Conservation (phyloP, 2,113 vertebrate genomes). For the Hypocryptadius cinnamomeus region DNA sequence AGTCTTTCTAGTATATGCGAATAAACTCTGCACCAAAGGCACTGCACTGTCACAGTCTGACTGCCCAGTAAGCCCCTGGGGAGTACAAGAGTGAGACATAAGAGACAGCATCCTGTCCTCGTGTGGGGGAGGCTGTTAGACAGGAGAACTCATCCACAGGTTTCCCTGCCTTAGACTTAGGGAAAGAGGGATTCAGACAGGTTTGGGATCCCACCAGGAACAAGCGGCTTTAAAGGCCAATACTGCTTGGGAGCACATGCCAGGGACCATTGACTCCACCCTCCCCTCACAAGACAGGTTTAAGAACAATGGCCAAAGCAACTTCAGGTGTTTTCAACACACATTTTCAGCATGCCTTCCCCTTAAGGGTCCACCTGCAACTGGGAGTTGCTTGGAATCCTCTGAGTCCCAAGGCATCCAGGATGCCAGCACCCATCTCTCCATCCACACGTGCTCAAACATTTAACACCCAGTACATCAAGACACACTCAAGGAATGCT, state of each 20-base stretch:
- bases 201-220: background rate
- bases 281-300: background rate
- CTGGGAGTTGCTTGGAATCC: background rate
- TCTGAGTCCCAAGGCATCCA: background rate
- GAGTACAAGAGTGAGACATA: background rate
- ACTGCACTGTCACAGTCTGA: background rate
- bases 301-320: background rate
- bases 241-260: background rate
- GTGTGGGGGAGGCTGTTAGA: background rate
- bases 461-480: background rate
- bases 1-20: background rate
- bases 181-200: background rate
- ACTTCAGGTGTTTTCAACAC: background rate
- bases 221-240: background rate
- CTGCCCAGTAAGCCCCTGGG: background rate
- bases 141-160: background rate
- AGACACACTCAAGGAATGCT: background rate
- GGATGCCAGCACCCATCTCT: background rate
- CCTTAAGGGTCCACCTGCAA: background rate
- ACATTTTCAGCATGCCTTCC: background rate
- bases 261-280: background rate
- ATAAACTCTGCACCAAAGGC: background rate
- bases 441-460: accelerated
- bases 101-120: background rate
- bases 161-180: background rate